Evolutionary conservation across 2,113 vertebrate genomes (phyloP), one percentile per base, ranked within the genome.

Genomic region (Bujurquina vittata): DNA sequence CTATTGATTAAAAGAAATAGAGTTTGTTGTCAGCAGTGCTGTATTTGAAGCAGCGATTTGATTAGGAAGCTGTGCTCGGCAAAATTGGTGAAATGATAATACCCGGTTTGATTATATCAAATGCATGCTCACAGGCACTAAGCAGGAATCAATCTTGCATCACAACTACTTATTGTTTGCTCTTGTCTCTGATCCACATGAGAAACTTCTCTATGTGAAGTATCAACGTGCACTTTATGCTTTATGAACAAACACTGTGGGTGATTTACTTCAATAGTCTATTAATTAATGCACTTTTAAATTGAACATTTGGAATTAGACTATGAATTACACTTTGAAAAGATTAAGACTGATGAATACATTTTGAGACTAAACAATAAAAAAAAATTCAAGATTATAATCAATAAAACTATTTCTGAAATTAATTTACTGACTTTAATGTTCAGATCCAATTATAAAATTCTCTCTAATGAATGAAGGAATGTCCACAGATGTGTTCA

Each of bases 71-170:
- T 65, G 83, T 69, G 81, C 57, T 63, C 17, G 2, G 74, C 60
- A 85, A 89, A 90, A 85, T 63, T 84, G 61, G 61, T 87, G 87
- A 89, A 84, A 92, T 92, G 88, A 81, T 88, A 87, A 87, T 85
- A 87, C 61, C 75, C 52, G 61, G 52, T 84, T 89, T 92, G 89
- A 93, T 93, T 92, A 90, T 88, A 82, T 88, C 74, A 91, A 82
- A 93, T 77, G 86, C 84, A 86, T 20, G 63, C 77, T 92, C 83
- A 87, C 79, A 85, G 84, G 58, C 57, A 69, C 84, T 75, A 60
- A 89, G 76, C 20, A 43, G 74, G 80, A 90, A 92, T 92, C 88
- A 87, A 74, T 94, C 84, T 89, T 72, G 80, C 78, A 90, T 90
- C 84, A 88, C 55, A 31, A 75, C 63, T 80, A 69, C 88, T 90